Evolutionary conservation across 2,888 invertebrate genomes (phyloP).

Genomic region (Acleris emargana): DNA sequence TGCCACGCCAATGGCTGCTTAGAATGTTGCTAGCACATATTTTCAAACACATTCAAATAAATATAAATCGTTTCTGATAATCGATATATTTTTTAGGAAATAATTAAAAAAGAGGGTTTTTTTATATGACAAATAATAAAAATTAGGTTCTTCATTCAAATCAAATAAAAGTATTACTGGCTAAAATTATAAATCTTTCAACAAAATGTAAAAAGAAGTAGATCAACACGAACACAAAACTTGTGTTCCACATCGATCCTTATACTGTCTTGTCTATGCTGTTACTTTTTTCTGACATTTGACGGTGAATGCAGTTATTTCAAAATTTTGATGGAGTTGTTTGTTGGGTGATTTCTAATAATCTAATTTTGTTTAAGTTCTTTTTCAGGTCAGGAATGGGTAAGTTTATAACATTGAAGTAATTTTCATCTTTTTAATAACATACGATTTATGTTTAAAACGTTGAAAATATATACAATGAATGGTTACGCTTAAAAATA

Average conservation of each 20-base stretch:
- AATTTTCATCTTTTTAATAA: not conserved
- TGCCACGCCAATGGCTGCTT: slow-evolving; percentile 38
- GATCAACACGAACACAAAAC: not conserved
- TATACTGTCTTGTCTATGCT: slow-evolving; percentile 31
- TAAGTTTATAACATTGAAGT: slow-evolving; percentile 43
- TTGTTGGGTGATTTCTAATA: slow-evolving; percentile 39
- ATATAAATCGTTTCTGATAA: not conserved
- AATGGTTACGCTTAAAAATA: not conserved
- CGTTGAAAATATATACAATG: not conserved
- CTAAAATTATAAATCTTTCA: too few species aligned
- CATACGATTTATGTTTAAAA: not conserved
- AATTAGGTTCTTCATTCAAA: too few species aligned
- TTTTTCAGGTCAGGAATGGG: slow-evolving; percentile 65
- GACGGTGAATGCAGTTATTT: slow-evolving; percentile 48
- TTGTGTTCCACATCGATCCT: not conserved
- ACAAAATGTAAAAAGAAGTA: not conserved
- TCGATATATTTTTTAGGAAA: not conserved
- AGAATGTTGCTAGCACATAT: slow-evolving; percentile 19
- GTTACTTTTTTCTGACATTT: slow-evolving; percentile 30
- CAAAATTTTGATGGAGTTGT: slow-evolving; percentile 41
- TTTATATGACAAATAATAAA: too few species aligned
- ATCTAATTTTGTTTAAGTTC: slow-evolving; percentile 44
- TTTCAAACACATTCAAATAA: not conserved
- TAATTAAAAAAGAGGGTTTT: too few species aligned
- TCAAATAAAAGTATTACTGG: too few species aligned